A percentile compares a stretch with the other conserved stretches of the same genome.
Evolutionary conservation across 2,888 invertebrate genomes (phyloP).

Genomic region (Crepidodera aurea): DNA sequence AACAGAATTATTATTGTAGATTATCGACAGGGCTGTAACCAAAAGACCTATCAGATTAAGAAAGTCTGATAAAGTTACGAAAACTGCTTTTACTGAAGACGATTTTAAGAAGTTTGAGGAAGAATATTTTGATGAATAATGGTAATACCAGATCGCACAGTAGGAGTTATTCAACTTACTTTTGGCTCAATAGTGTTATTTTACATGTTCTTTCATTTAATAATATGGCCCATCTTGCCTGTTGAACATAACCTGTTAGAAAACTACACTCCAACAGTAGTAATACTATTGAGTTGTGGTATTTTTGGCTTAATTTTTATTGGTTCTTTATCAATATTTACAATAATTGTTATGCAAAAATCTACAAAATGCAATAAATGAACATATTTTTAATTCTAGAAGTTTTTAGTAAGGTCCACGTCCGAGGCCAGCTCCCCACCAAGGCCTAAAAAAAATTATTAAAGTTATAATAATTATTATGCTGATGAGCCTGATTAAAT

Average conservation of each 20-base stretch:
- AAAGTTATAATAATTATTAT: neutral
- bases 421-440: conserved; percentile 58
- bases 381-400: neutral
- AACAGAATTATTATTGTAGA: too few relatives aligned
- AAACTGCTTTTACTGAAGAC: conserved; percentile 75
- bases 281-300: conserved; percentile 51
- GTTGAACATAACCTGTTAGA: conserved; percentile 49
- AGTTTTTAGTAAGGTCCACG: conserved; percentile 52
- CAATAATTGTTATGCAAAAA: conserved; percentile 50
- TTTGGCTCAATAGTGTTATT: conserved; percentile 45
- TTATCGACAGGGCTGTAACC: conserved; percentile 66
- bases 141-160: conserved; percentile 45
- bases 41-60: conserved; percentile 62
- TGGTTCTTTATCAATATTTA: conserved; percentile 53
- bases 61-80: conserved; percentile 62
- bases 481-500: too few relatives aligned
- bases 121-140: conserved; percentile 68
- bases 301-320: conserved; percentile 54
- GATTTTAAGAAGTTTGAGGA: conserved; percentile 73
- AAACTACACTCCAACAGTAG: conserved; percentile 45
- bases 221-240: conserved; percentile 56
- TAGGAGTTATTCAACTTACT: conserved; percentile 47
- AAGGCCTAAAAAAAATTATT: conserved; percentile 51
- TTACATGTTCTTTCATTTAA: conserved; percentile 52
- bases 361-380: conserved; percentile 34